Evolutionary conservation across 2,888 invertebrate genomes (phyloP).

Genomic region (Drosophila birchii): DNA sequence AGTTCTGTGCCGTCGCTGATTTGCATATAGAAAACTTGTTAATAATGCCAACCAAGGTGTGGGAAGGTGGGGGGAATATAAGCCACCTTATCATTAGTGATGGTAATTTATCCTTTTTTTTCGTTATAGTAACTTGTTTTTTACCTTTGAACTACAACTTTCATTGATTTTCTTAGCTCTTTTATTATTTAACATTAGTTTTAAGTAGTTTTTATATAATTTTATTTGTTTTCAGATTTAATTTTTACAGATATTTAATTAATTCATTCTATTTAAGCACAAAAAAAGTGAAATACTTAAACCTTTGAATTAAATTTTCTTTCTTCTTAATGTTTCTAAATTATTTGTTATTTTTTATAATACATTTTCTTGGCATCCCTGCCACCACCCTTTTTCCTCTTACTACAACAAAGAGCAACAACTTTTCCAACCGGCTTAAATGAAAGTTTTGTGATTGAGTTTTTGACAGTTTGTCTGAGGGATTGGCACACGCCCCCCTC

Average conservation of each 20-base stretch:
- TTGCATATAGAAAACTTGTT: slow-evolving; percentile 49
- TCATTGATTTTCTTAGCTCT: too few relatives aligned
- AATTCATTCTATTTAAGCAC: too few relatives aligned
- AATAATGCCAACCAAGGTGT: slow-evolving; percentile 28
- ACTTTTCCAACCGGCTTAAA: slow-evolving; percentile 43
- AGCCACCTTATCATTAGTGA: not conserved
- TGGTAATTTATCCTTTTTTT: not conserved
- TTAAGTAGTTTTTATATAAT: too few relatives aligned
- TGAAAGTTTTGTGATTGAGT: slow-evolving; percentile 56
- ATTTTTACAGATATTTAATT: too few relatives aligned
- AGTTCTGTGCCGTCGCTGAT: slow-evolving; percentile 44
- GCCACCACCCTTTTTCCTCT: not conserved
- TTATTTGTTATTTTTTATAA: too few relatives aligned
- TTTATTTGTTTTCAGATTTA: too few relatives aligned
- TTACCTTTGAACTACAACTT: too few relatives aligned
- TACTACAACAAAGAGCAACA: slow-evolving; percentile 14
- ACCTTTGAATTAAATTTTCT: too few relatives aligned
- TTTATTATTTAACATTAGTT: too few relatives aligned
- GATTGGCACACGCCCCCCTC: slow-evolving; percentile 6
- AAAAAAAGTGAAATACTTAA: too few relatives aligned
- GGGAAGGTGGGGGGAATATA: slow-evolving; percentile 7
- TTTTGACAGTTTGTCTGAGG: slow-evolving; percentile 44
- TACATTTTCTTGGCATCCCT: not conserved
- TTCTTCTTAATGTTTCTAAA: too few relatives aligned
- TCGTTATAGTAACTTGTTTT: not conserved